Base-by-base conservation (phyloP, 2,888 invertebrate species). In the Frankliniella fusca region DNA sequence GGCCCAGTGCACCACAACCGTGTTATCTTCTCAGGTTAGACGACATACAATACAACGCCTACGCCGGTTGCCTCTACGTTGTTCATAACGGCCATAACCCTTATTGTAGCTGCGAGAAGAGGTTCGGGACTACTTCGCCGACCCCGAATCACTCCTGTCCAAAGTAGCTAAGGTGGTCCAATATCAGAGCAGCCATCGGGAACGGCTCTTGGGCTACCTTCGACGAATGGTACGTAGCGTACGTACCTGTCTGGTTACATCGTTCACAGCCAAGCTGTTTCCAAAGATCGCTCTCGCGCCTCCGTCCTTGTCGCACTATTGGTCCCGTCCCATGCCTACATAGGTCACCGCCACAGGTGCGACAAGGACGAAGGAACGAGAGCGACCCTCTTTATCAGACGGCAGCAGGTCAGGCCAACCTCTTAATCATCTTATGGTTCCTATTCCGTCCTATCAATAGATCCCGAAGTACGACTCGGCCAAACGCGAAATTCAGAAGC, bases 11-110 rank as follows among this genome's bases (percentile, higher is more conserved):
- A 70, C 70, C 9, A 70, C 70, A 7, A 70, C 70, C 70, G 23
- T 70, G n/a, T 23, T 70, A 23, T 70, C 70, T n/a, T 70, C 70
- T 23, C 70, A 70, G 70, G 70, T 70, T 61, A 12, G 54, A 38
- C 54, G 54, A 18, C 18, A 18, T 54, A 5, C 65, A 65, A n/a
- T 18, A 3, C 65, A 2, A n/a, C n/a, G 8, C 15, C 54, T 12
- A 3, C 5, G 38, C 2, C 38, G 38, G 5, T 38, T 38, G 38
- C 38, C 38, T 38, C 38, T 5, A 5, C 38, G 38, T 5, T 5
- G 38, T 38, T 38, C 5, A 5, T 38, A 38, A 3, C 38, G 38
- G 38, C 5, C 5, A 3, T 38, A 38, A 38, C 38, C 38, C 38
- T 23, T 7, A 20, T 23, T 23, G 0, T 23, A 70, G 70, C 70